A percentile compares a stretch with the other conserved stretches of the same genome.
phyloP scores from a whole-genome alignment of 2,888 invertebrate species.

The Euproctis similis region DNA sequence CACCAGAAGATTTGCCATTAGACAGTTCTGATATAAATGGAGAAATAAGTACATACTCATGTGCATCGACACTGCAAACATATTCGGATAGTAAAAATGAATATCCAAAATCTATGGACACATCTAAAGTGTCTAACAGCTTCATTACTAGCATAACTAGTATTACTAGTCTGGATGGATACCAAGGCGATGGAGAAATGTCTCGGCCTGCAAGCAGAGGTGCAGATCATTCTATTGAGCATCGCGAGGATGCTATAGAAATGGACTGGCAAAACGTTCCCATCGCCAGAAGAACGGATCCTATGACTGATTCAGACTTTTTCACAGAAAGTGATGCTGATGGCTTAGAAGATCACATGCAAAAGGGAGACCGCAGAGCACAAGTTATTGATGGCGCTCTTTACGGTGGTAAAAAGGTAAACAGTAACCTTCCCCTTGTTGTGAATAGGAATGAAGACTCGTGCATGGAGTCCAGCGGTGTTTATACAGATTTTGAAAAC shows the following conservation, averaged over 20 bases:
- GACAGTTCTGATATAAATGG: constrained; percentile 82
- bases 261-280: constrained; percentile 78
- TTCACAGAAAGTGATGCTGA: constrained; percentile 94
- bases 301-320: constrained; percentile 94
- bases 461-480: constrained; percentile 92
- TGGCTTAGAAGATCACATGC: constrained; percentile 83
- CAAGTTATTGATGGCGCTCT: constrained; percentile 93
- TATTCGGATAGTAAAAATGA: constrained; percentile 77
- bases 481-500: constrained; percentile 90
- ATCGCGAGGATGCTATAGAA: constrained; percentile 68
- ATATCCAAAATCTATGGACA: constrained; percentile 76
- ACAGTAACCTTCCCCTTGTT: constrained; percentile 71
- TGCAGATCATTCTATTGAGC: constrained; percentile 82
- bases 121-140: constrained; percentile 81
- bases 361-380: constrained; percentile 83
- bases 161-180: constrained; percentile 93
- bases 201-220: constrained; percentile 89
- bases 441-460: constrained; percentile 81
- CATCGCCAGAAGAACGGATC: constrained; percentile 82
- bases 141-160: constrained; percentile 93
- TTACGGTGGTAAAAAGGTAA: constrained; percentile 83
- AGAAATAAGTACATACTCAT: constrained; percentile 73
- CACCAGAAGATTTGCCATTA: constrained; percentile 88
- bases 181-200: constrained; percentile 94
- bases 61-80: constrained; percentile 66